Evolutionary conservation across 2,113 vertebrate genomes (phyloP).

Genomic region (Lagopus muta): DNA sequence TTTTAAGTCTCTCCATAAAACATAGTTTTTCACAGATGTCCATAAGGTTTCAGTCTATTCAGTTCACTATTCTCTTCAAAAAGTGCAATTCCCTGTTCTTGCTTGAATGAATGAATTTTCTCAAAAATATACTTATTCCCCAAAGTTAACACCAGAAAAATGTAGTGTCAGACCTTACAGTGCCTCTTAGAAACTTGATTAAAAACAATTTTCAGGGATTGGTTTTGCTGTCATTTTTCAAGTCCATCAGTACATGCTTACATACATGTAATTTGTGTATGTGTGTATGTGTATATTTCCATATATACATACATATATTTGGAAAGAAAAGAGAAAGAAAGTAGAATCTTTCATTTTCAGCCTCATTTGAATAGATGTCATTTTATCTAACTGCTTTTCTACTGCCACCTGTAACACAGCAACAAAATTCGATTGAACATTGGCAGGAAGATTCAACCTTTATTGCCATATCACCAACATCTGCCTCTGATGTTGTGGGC

Average conservation of each 20-base stretch:
- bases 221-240: neutral
- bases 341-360: neutral
- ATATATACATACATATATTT: neutral
- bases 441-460: neutral
- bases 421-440: too few species aligned
- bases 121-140: neutral
- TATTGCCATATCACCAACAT: neutral
- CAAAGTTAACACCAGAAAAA: neutral
- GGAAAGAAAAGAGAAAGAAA: neutral
- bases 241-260: neutral
- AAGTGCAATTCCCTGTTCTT: neutral
- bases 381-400: too few species aligned
- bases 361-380: neutral
- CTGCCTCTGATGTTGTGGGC: too few species aligned
- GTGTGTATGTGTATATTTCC: neutral
- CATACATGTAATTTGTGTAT: rapidly evolving
- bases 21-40: neutral
- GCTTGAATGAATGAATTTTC: neutral
- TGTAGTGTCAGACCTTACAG: neutral
- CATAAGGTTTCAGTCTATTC: neutral
- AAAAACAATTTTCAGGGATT: neutral
- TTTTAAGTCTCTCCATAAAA: neutral
- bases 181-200: neutral
- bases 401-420: too few species aligned
- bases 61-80: neutral